Conservation (phyloP, 2,797 vertebrate genomes). For the Poeciliopsis turneri region DNA sequence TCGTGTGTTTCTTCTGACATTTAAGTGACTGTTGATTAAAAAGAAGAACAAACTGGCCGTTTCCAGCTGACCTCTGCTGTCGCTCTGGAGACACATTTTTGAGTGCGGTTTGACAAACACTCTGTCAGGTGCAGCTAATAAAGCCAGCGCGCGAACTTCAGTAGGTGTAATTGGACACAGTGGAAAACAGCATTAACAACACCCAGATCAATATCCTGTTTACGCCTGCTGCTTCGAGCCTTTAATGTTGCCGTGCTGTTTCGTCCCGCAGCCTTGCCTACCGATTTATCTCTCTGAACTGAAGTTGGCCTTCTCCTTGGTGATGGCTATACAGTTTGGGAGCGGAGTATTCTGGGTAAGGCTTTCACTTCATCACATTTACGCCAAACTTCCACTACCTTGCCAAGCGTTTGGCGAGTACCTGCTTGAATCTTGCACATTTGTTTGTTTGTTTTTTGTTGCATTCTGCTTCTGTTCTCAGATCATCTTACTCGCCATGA, state of each 20-base stretch:
- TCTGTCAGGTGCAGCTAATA: conserved; percentile 6
- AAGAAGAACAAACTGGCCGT: background rate
- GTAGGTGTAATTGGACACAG: conserved; percentile 19
- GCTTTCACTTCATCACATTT: background rate
- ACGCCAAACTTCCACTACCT: background rate
- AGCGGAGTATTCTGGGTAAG: conserved; percentile 75
- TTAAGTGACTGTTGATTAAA: background rate
- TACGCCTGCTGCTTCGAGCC: background rate
- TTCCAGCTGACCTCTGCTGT: background rate
- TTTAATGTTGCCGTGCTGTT: no score
- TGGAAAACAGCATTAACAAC: conserved; percentile 1
- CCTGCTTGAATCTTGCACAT: background rate
- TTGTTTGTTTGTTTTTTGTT: background rate
- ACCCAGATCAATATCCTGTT: conserved; percentile 13
- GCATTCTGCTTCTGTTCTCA: conserved; percentile 21
- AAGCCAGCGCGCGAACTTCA: conserved; percentile 7
- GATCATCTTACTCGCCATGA: conserved; percentile 73
- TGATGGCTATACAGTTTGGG: conserved; percentile 74
- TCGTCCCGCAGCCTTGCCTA: conserved; percentile 65
- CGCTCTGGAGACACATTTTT: background rate
- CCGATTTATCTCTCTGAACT: conserved; percentile 72
- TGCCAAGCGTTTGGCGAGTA: no score
- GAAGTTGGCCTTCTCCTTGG: conserved; percentile 70
- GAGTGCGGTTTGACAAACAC: background rate
- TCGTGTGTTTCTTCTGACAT: background rate